Percentiles rank a stretch among this genome's conserved stretches.
phyloP scores from a whole-genome alignment of 2,888 invertebrate genomes.

The Cynaeus angustus region DNA sequence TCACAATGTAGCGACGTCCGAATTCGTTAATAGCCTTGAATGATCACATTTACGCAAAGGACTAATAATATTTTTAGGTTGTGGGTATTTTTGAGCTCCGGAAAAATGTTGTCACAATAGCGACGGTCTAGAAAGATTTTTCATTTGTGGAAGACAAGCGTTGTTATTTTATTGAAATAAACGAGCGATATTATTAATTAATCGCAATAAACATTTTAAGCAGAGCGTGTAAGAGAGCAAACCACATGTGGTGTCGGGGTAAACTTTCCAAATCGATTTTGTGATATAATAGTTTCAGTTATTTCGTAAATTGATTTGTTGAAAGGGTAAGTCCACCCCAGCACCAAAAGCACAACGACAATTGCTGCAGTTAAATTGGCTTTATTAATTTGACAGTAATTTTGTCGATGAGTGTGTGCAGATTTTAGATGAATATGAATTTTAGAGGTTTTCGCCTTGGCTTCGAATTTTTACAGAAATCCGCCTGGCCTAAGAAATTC shows the following conservation, averaged over 20 bases:
- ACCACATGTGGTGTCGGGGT: slow-evolving; percentile 39
- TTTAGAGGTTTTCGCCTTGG: slow-evolving; percentile 38
- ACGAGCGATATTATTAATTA: slow-evolving; percentile 15
- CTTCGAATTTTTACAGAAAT: slow-evolving; percentile 5
- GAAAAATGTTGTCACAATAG: slow-evolving; percentile 3
- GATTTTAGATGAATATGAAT: slow-evolving; percentile 42
- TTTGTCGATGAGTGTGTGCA: slow-evolving; percentile 49
- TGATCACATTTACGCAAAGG: slow-evolving; percentile 38
- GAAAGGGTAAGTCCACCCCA: slow-evolving; percentile 16
- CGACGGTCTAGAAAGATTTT: not conserved
- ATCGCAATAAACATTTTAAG: slow-evolving; percentile 27
- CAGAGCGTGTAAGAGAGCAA: slow-evolving; percentile 37
- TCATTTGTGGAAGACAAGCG: too few relatives aligned
- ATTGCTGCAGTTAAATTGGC: slow-evolving; percentile 45
- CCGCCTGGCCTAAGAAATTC: slow-evolving; percentile 13
- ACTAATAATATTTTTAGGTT: slow-evolving; percentile 39
- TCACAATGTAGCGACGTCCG: slow-evolving; percentile 27
- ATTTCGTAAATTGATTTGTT: slow-evolving; percentile 21
- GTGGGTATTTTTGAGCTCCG: slow-evolving; percentile 26
- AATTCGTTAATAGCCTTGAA: slow-evolving; percentile 39
- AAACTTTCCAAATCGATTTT: slow-evolving; percentile 36
- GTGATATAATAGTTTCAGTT: not conserved
- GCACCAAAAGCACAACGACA: slow-evolving; percentile 25
- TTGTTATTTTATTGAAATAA: too few relatives aligned
- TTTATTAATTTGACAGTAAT: slow-evolving; percentile 26